Base-by-base conservation (phyloP, 2,797 vertebrate species). In the Chaunax sp. region DNA sequence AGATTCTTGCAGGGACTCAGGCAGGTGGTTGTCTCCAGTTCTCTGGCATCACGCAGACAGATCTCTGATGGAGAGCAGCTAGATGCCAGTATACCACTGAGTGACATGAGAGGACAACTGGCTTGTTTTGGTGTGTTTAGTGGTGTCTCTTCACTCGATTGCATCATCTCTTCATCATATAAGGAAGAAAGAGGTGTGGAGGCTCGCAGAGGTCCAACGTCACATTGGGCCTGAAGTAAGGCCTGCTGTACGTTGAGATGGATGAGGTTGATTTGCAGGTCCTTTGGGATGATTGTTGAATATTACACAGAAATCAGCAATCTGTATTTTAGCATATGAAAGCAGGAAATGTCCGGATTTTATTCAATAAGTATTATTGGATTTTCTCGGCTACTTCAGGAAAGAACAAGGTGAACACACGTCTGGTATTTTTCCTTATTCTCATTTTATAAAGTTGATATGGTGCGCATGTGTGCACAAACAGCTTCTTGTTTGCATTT, bases 61-160 rank as follows among this genome's bases (percentile, higher is more conserved):
- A 64, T n/a, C n/a, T n/a, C n/a, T n/a, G 43, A 66, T 51, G 50
- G 62, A 73, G 65, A 64, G 64, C 72, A 72, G 69, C 62, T 70
- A 68, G 64, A 46, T 54, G 61, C 51, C 58, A 45, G 51, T 30
- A 50, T 22, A 25, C 20, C 9, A 13, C 45, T 57, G 50, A 64
- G n/a, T 54, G 52, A 15, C 50, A 23, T 49, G 33, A 53, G 20
- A 43, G 43, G 53, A 45, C 16, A 7, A 14, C 52, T 26, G 19
- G 41, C n/a, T 40, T 20, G 4, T 44, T 52, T 52, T 12, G 30
- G 4, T 38, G 47, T n/a, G 28, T 4, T 30, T 30, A 9, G 28
- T 1, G 1, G 43, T 43, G 46, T 33, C 3, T 44, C 45, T 43
- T 16, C 7, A 41, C 55, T 33, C 25, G 38, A 16, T 19, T 53